Evolutionary conservation across 1,140 invertebrate species (phyloP).

Genomic region (Hylyphantes graminicola): DNA sequence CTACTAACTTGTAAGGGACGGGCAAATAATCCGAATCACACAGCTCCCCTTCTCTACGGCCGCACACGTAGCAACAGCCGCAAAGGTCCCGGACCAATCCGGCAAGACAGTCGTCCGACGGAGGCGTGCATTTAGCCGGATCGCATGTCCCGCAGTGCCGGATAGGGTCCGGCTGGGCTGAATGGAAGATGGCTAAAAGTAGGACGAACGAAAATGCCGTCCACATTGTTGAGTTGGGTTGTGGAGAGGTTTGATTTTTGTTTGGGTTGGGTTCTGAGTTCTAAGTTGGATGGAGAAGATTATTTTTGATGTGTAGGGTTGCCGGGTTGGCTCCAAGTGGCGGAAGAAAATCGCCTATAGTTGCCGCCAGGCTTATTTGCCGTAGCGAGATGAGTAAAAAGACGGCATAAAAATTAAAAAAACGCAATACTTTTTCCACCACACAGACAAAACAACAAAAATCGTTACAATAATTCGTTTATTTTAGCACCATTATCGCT

Average conservation of each 20-base stretch:
- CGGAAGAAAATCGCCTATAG: not conserved
- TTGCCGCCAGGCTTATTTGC: no score
- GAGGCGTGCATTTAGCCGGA: slow-evolving; percentile 63
- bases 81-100: slow-evolving; percentile 72
- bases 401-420: no score
- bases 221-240: slow-evolving; percentile 10
- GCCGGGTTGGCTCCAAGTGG: not conserved
- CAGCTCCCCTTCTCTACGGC: slow-evolving; percentile 70
- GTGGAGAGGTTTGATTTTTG: not conserved
- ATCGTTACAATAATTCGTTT: no score
- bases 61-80: slow-evolving; percentile 74
- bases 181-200: not conserved
- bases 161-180: no score
- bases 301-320: not conserved
- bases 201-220: not conserved
- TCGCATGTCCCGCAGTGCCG: slow-evolving; percentile 62
- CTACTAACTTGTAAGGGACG: slow-evolving; percentile 53
- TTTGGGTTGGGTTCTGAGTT: not conserved
- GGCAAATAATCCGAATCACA: slow-evolving; percentile 70
- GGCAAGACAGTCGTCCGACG: slow-evolving; percentile 66
- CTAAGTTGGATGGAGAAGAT: not conserved
- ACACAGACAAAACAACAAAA: no score
- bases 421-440: no score
- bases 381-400: no score
- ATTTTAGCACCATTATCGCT: no score